Percentiles rank a stretch among this genome's conserved stretches.
Evolutionary conservation across 2,888 invertebrate species (phyloP).

Genomic region (Oithona nana): DNA sequence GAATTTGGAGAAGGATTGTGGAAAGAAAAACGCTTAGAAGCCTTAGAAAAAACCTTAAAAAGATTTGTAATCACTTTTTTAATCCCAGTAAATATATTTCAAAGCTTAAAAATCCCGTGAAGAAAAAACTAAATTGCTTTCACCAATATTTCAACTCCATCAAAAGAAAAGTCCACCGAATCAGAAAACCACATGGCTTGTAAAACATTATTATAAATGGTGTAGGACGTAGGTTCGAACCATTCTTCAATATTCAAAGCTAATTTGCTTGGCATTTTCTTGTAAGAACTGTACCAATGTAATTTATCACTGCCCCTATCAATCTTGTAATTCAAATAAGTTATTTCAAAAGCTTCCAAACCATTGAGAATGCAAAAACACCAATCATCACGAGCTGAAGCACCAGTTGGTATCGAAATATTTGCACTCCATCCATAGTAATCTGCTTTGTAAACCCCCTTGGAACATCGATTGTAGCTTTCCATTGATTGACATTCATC

Average conservation of each 20-base stretch:
- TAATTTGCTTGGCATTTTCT: not conserved
- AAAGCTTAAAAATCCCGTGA: too few relatives aligned
- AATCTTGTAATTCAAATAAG: not conserved
- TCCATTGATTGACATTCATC: not conserved
- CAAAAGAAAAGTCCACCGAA: not conserved
- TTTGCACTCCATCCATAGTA: not conserved
- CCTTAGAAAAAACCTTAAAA: too few relatives aligned
- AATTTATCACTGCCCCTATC: not conserved
- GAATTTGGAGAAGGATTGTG: too few relatives aligned
- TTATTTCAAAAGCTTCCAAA: too few relatives aligned
- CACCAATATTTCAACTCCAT: not conserved
- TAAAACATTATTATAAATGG: not conserved
- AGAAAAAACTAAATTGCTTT: too few relatives aligned
- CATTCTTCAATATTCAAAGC: too few relatives aligned
- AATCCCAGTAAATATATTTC: too few relatives aligned
- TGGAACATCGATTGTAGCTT: not conserved
- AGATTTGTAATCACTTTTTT: too few relatives aligned
- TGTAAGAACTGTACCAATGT: not conserved
- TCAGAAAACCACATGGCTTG: not conserved
- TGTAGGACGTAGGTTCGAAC: not conserved
- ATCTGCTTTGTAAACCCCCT: not conserved
- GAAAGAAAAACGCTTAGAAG: too few relatives aligned
- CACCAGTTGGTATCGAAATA: not conserved
- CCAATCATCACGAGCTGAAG: too few relatives aligned
- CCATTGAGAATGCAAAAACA: too few relatives aligned